phyloP scores from a whole-genome alignment of 92 coral and sea anemone species.

The Metridium senile region DNA sequence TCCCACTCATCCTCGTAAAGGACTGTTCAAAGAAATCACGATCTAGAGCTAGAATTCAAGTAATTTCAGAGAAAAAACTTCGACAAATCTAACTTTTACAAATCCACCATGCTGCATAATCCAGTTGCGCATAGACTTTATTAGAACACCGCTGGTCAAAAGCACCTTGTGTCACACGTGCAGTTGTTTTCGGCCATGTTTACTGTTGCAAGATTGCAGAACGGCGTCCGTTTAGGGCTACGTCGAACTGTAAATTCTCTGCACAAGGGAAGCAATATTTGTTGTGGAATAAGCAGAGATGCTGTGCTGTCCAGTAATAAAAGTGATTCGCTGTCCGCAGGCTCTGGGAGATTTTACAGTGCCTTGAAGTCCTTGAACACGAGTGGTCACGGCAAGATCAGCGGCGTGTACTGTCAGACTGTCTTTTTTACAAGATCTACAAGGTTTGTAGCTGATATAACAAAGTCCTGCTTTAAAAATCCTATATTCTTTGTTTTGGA shows the following conservation, averaged over 20 bases:
- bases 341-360: not conserved
- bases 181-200: constrained; percentile 46
- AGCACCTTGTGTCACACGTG: constrained; percentile 16
- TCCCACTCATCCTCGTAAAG: constrained; percentile 69
- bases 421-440: constrained; percentile 9
- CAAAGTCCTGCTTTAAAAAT: not conserved
- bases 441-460: not conserved
- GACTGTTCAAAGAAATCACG: not conserved
- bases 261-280: constrained; percentile 18
- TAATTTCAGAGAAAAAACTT: not conserved
- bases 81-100: not conserved
- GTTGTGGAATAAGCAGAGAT: constrained; percentile 30
- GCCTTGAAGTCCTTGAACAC: too few species aligned
- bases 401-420: constrained; percentile 13
- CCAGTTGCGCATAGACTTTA: constrained; percentile 8
- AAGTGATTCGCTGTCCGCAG: constrained; percentile 8
- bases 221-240: constrained; percentile 3
- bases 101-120: constrained; percentile 15
- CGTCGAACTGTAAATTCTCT: constrained; percentile 22
- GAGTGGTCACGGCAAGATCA: too few species aligned
- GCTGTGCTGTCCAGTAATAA: constrained; percentile 17
- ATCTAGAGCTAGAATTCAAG: not conserved
- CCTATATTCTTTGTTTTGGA: not conserved
- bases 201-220: not conserved
- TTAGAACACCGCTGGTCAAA: constrained; percentile 33